phyloP scores from a whole-genome alignment of 2,797 vertebrate species.

The Hydrophis major region DNA sequence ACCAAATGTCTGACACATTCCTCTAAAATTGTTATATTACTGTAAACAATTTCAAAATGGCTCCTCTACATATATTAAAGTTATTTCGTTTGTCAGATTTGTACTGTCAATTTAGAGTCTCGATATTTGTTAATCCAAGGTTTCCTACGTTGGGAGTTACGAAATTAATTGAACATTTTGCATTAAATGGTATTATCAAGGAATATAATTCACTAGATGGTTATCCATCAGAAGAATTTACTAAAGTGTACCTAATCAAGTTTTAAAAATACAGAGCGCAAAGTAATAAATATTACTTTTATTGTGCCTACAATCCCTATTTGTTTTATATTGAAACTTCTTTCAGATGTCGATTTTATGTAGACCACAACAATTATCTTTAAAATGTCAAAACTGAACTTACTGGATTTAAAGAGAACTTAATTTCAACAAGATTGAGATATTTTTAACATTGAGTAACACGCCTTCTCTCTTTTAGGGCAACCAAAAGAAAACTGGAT shows the following conservation, averaged over 20 bases:
- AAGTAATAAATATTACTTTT: slow-evolving; percentile 72
- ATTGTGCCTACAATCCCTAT: background rate
- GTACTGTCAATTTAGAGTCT: slow-evolving; percentile 94
- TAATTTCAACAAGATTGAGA: background rate
- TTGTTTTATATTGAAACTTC: background rate
- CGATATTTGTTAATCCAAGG: slow-evolving; percentile 90
- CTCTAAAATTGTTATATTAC: background rate
- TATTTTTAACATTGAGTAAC: background rate
- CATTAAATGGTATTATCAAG: slow-evolving; percentile 88
- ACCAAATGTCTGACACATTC: background rate
- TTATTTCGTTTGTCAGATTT: slow-evolving; percentile 78
- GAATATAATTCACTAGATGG: slow-evolving; percentile 92
- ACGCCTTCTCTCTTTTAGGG: slow-evolving; percentile 69
- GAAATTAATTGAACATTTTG: slow-evolving; percentile 90
- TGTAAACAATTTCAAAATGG: background rate
- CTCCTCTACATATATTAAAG: background rate
- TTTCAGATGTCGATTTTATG: background rate
- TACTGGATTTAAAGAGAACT: background rate
- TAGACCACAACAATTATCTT: background rate
- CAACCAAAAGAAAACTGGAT: slow-evolving; percentile 90
- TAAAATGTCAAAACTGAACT: background rate
- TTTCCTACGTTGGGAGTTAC: slow-evolving; percentile 91
- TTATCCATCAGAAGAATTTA: slow-evolving; percentile 94
- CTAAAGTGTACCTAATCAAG: slow-evolving; percentile 93
- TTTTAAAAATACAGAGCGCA: slow-evolving; percentile 89